Evolutionary conservation across 2,113 vertebrate genomes (phyloP).

Genomic region (Hippocampus mohnikei): DNA sequence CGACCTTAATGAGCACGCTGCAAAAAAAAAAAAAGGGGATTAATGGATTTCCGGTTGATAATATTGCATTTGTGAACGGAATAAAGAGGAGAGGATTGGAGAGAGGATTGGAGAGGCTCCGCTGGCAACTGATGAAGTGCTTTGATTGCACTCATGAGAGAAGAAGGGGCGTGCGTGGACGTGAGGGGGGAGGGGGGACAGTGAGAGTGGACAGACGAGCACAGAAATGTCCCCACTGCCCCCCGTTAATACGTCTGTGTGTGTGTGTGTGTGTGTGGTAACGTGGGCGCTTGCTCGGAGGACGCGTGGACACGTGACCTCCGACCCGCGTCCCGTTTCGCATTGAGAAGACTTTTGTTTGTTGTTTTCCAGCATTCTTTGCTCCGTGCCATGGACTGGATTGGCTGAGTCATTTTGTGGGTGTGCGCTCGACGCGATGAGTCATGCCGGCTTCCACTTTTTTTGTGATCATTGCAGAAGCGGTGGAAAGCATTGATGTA

Average conservation of each 20-base stretch:
- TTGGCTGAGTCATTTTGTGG: background rate
- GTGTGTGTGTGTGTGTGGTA: constrained; percentile 6
- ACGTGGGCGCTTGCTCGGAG: constrained; percentile 28
- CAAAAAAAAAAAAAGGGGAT: background rate
- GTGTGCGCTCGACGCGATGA: background rate
- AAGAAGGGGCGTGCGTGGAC: too few relatives aligned
- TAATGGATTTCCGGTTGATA: background rate
- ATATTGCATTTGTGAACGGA: constrained; percentile 8
- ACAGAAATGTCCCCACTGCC: too few relatives aligned
- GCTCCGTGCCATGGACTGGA: background rate
- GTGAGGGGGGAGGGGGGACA: too few relatives aligned
- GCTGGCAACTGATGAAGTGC: constrained; percentile 39
- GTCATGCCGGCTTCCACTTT: background rate
- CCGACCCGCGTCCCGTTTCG: background rate
- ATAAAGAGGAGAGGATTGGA: constrained; percentile 39
- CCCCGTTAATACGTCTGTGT: too few relatives aligned
- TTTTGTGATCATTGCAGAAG: background rate
- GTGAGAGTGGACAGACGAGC: background rate
- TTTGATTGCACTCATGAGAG: constrained; percentile 48
- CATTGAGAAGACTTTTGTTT: background rate
- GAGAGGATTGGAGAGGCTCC: constrained; percentile 9
- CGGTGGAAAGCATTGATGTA: background rate
- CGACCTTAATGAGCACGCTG: background rate
- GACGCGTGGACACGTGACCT: constrained; percentile 4
- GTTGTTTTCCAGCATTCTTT: background rate